These are phyloP conservation scores for Coboldia fuscipes DNA, from an alignment of 1,140 invertebrate species.

Conservation along the genomic window DNA sequence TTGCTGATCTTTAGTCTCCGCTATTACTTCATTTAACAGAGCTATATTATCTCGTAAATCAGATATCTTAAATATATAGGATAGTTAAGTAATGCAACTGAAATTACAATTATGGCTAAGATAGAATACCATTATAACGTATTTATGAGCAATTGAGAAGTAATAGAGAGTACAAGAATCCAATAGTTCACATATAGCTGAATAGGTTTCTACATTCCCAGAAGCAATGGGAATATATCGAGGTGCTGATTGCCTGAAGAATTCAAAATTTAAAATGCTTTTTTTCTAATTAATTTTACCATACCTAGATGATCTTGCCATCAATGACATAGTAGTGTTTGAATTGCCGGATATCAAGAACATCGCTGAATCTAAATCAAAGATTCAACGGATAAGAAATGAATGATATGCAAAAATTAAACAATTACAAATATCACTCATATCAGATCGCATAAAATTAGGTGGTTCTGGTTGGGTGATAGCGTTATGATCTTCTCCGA, in stretches of 20 bases:
- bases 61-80: slow-evolving; percentile 7
- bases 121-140: slow-evolving; percentile 17
- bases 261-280: too few relatives aligned
- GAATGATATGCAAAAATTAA: background rate
- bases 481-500: slow-evolving; percentile 24
- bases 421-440: slow-evolving; percentile 9
- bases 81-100: background rate
- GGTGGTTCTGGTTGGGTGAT: slow-evolving; percentile 17
- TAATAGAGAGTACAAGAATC: slow-evolving; percentile 17
- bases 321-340: slow-evolving; percentile 4
- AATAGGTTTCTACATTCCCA: slow-evolving; percentile 9
- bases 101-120: too few relatives aligned
- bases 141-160: slow-evolving; percentile 19
- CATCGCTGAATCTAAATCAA: slow-evolving; percentile 4
- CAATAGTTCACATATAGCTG: slow-evolving; percentile 15
- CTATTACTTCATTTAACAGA: slow-evolving; percentile 15
- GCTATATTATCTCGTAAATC: slow-evolving; percentile 18
- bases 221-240: background rate
- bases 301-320: slow-evolving; percentile 4
- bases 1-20: slow-evolving; percentile 16
- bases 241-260: too few relatives aligned
- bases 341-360: slow-evolving; percentile 5
- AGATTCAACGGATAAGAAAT: background rate
- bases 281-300: too few relatives aligned
- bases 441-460: slow-evolving; percentile 6